Base-by-base conservation (phyloP, 64 coral and sea anemone species). In the Porites australiensis region DNA sequence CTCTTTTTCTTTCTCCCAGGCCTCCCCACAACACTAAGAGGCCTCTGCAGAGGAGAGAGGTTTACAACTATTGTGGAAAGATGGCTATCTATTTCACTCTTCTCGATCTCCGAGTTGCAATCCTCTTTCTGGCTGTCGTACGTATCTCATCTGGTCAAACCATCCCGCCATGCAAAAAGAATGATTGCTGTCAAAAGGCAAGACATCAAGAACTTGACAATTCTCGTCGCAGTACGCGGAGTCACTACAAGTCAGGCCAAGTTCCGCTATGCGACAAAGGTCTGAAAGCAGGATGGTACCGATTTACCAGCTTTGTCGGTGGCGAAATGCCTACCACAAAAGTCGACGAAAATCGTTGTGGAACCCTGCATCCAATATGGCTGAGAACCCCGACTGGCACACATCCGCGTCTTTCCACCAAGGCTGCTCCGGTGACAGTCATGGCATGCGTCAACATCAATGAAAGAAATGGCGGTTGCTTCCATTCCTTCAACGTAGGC, bases 311-410 rank as follows among this genome's bases (percentile, higher is more conserved):
- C 15, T 63, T 48, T 6, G 87, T 60, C 11, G 69, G 78, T 50
- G 92, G 62, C 21, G 22, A 74, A 45, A 89, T 94, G 72, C 86
- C 93, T 3, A 94, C 93, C 19, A 84, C 37, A 2, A 77, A 49
- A n/a, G 87, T 70, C 12, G 22, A 76, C 6, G 27, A 19, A 13
- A 7, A 57, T 4, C 55, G 48, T 3, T 94, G 93, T 57, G 87
- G 87, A 4, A 94, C 93, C n/a, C 3, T 58, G 15, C 58, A 27
- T 48, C 92, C 92, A 4, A 94, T 94, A 20, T 94, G 92, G 92
- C 65, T 94, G 50, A 82, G 88, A n/a, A 44, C 59, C 15, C 67
- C 61, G 8, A 86, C 44, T 13, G 83, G 83, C 16, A 53, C 59
- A 4, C 75, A 54, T 0, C 62, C 74, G 21, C 23, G 72, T 8